phyloP scores from a whole-genome alignment of 2,113 vertebrate genomes.

The Ciconia boyciana region DNA sequence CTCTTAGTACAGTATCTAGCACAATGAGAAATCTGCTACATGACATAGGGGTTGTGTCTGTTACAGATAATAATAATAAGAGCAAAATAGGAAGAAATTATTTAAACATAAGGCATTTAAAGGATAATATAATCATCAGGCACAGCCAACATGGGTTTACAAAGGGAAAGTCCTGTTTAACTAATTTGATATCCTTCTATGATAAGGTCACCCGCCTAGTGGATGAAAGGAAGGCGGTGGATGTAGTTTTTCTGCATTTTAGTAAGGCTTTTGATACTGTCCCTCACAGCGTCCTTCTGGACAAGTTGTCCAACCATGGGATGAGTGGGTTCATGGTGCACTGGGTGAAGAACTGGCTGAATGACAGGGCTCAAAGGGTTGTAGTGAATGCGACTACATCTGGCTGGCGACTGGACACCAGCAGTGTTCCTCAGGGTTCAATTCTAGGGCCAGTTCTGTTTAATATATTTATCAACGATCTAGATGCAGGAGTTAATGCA shows the following conservation, averaged over 20 bases:
- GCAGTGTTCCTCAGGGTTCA: not conserved
- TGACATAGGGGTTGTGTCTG: not conserved
- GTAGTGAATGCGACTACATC: not conserved
- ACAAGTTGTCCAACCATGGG: not conserved
- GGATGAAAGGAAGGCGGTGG: not conserved
- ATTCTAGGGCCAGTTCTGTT: not conserved
- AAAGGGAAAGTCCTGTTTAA: not conserved
- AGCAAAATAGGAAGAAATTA: not conserved
- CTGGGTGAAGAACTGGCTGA: not conserved
- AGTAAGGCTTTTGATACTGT: not conserved
- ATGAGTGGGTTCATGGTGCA: fast-evolving
- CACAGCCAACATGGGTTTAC: not conserved
- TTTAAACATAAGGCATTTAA: not conserved
- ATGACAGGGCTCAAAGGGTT: not conserved
- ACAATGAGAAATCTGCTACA: not conserved
- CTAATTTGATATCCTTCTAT: not conserved
- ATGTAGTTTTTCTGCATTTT: not conserved
- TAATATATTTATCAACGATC: not conserved
- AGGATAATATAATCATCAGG: not conserved
- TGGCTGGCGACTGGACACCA: not conserved
- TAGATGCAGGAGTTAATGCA: not conserved
- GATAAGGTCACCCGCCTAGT: not conserved
- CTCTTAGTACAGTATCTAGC: not conserved
- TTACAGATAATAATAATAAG: not conserved
- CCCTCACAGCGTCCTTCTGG: not conserved